Base-by-base conservation (phyloP, 2,113 vertebrate species). In the Falco punctatus region DNA sequence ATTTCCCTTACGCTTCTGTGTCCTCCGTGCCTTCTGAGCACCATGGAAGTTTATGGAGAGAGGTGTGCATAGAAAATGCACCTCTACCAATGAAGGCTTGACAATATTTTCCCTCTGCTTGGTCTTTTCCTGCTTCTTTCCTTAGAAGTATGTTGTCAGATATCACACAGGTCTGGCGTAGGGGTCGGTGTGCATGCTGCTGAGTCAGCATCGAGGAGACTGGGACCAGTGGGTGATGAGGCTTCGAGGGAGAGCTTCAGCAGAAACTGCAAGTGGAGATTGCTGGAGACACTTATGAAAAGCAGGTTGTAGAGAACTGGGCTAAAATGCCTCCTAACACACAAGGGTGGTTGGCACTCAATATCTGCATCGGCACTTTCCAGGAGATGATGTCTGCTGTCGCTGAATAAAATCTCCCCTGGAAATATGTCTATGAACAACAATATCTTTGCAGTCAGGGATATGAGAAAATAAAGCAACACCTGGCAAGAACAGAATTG, bases 1-100 rank as follows among this genome's bases (percentile, higher is more conserved):
- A 6, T 33, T 80, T 83, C 32, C 9, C 32, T 59, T 64, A 28
- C 0, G 0, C 9, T 18, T 58, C 44, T 4, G 0, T 54, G 66
- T 9, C 49, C 16, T n/a, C 10, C 8, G 51, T 7, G 35, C 75
- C 58, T 22, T 13, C 52, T 67, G 65, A 54, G 40, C 33, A 72
- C 15, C 15, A 15, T 3, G 26, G 51, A 80, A 71, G 14, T 2
- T 5, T 55, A 27, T 30, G 18, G 26, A 26, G 28, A 57, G 49
- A 82, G 20, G 20, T 35, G 11, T 21, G 13, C 21, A 24, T 3
- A 32, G 54, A 79, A 74, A 83, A 70, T 19, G 9, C 18, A 62
- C 35, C 33, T 72, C 54, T 52, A 3, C 24, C 35, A 71, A 14
- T 24, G 46, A 61, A 55, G 28, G 8, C 59, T 5, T 2, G 6